Evolutionary conservation across 1,140 invertebrate species (phyloP).

Genomic region (Aphis craccivora): DNA sequence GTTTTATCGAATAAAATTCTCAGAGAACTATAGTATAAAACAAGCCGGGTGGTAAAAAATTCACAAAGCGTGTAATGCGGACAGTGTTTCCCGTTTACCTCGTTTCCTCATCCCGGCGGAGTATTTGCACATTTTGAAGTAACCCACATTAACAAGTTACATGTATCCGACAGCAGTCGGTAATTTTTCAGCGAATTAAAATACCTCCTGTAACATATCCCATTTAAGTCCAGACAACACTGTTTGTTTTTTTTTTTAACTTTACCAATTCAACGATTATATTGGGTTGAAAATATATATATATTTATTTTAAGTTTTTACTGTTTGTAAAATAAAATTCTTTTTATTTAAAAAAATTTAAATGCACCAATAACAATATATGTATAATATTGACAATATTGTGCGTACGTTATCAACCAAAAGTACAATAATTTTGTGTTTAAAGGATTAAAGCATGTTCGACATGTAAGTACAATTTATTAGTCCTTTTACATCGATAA

Average conservation of each 20-base stretch:
- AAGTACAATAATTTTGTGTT: not conserved
- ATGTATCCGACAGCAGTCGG: not conserved
- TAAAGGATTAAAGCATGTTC: not conserved
- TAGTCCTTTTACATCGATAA: slow-evolving; percentile 1
- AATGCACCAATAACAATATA: not conserved
- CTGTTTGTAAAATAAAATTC: not conserved
- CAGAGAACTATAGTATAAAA: not conserved
- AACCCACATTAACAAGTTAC: slow-evolving; percentile 3
- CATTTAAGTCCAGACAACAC: not conserved
- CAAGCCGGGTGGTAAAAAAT: not conserved
- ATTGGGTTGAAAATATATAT: not conserved
- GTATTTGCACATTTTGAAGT: slow-evolving; percentile 36
- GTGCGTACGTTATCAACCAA: not conserved
- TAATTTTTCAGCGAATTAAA: not conserved
- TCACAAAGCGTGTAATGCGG: slow-evolving; percentile 4
- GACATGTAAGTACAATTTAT: slow-evolving; percentile 18
- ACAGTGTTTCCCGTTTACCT: not conserved
- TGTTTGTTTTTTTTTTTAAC: not conserved
- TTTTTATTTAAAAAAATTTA: not conserved
- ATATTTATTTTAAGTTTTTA: not conserved
- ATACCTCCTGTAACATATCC: slow-evolving; percentile 6
- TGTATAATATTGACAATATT: not conserved
- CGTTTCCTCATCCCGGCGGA: not conserved
- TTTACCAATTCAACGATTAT: not conserved
- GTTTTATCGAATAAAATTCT: slow-evolving; percentile 51